Percentiles rank a stretch among this genome's conserved stretches.
phyloP scores from a whole-genome alignment of 2,888 invertebrate genomes.

The Aporophyla nigra region DNA sequence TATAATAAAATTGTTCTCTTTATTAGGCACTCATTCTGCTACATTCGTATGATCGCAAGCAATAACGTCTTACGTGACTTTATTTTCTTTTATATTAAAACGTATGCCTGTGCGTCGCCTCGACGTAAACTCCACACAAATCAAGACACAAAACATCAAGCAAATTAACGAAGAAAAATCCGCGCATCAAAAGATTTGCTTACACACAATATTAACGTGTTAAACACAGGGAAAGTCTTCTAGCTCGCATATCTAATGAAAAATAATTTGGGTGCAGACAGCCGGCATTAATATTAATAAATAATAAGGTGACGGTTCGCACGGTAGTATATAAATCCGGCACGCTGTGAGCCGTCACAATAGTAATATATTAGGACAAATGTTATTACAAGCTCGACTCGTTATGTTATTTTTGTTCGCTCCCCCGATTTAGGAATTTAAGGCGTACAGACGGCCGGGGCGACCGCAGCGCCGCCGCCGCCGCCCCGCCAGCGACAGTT shows the following conservation, averaged over 20 bases:
- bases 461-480: conserved; percentile 53
- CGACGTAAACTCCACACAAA: conserved; percentile 55
- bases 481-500: conserved; percentile 53
- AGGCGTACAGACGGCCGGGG: conserved; percentile 71
- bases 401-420: conserved; percentile 89
- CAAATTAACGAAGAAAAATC: conserved; percentile 73
- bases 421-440: conserved; percentile 79
- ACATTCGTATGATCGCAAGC: conserved; percentile 40
- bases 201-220: conserved; percentile 78
- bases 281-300: conserved; percentile 87
- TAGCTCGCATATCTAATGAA: conserved; percentile 81
- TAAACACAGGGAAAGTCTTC: conserved; percentile 73
- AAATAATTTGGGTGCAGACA: conserved; percentile 86
- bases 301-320: conserved; percentile 87
- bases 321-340: conserved; percentile 87
- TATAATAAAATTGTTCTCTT: conserved; percentile 40
- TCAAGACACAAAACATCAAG: conserved; percentile 67
- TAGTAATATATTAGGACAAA: conserved; percentile 90
- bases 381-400: conserved; percentile 89
- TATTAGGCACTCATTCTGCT: conserved; percentile 42
- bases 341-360: conserved; percentile 86
- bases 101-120: conserved; percentile 29
- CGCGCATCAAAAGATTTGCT: conserved; percentile 80
- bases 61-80: conserved; percentile 42
- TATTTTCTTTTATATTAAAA: conserved; percentile 58